Base-by-base conservation (phyloP, 2,797 vertebrate genomes). In the Acipenser ruthenus region DNA sequence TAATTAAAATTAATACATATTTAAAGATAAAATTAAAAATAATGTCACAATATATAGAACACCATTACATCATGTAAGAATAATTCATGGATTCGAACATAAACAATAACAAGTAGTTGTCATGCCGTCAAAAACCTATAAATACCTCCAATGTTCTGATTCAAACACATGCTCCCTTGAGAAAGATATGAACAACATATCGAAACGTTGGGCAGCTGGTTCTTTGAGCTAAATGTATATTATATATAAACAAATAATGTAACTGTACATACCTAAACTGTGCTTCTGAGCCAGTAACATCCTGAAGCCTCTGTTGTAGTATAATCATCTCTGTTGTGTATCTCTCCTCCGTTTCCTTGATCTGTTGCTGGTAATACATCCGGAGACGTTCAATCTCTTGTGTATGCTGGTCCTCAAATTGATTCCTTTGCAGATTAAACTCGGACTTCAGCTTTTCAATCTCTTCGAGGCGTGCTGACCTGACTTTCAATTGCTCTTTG, bases 311-410 rank as follows among this genome's bases (percentile, higher is more conserved):
- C 66, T 86, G 77, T 71, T 93, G 88, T 53, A 95, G 82, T 73
- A 79, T 75, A 4, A 80, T 71, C 49, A 94, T 84, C 79, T 96
- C 90, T 0, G 77, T 73, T 0, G 76, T 72, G 56, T 87, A 89
- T 1, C 86, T 83, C 78, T 92, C 87, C 71, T 94, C 87, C 0
- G 76, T 83, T 76, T 94, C 92, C 23, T 87, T 73, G 65, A 91
- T 82, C 69, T 93, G 88, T 69, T 91, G 86, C 10, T 88, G 86
- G 78, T 94, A 93, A 82, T 88, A 87, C 62, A 79, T 77, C 68
- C 82, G 68, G n/a, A 93, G 84, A 51, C 49, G 85, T 78, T 93
- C 86, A 73, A 94, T 68, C 70, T 95, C 92, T 67, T 85, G 84
- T 65, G 74, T 60, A 70, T 94, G 89, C 64, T 84, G 87, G 49